phyloP scores from a whole-genome alignment of 2,797 vertebrate species.

The Poliocrania exsul region DNA sequence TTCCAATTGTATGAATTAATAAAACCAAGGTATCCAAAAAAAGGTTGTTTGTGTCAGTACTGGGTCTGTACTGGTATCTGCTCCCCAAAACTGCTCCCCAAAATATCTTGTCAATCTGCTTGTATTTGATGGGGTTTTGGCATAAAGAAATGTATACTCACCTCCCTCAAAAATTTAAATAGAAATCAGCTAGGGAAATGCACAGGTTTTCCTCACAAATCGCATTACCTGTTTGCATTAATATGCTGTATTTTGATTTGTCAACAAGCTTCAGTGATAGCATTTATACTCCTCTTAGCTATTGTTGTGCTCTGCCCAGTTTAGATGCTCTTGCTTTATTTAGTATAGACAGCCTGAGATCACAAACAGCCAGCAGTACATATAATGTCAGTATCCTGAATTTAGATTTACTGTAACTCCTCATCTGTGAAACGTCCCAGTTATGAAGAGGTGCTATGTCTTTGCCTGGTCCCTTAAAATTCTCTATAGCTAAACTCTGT shows the following conservation, averaged over 20 bases:
- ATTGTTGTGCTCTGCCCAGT: background rate
- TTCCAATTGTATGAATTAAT: slow-evolving; percentile 40
- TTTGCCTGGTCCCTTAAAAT: background rate
- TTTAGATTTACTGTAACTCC: background rate
- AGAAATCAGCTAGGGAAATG: background rate
- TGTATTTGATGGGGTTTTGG: background rate
- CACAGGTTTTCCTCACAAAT: background rate
- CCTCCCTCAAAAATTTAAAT: background rate
- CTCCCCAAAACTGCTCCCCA: background rate
- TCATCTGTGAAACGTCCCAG: background rate
- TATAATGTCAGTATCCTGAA: background rate
- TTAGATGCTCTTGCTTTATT: background rate
- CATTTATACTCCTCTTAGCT: background rate
- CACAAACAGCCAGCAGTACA: background rate
- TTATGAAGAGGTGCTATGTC: fast-evolving
- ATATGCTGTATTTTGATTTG: background rate
- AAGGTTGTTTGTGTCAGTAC: background rate
- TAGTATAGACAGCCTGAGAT: background rate
- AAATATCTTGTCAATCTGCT: slow-evolving; percentile 17
- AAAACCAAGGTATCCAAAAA: slow-evolving; percentile 6
- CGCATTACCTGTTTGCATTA: background rate
- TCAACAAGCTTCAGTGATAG: background rate
- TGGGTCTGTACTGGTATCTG: background rate
- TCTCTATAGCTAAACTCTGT: background rate
- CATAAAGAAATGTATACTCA: background rate